Conservation (phyloP, 2,888 invertebrate species). For the Oasisia sp. region DNA sequence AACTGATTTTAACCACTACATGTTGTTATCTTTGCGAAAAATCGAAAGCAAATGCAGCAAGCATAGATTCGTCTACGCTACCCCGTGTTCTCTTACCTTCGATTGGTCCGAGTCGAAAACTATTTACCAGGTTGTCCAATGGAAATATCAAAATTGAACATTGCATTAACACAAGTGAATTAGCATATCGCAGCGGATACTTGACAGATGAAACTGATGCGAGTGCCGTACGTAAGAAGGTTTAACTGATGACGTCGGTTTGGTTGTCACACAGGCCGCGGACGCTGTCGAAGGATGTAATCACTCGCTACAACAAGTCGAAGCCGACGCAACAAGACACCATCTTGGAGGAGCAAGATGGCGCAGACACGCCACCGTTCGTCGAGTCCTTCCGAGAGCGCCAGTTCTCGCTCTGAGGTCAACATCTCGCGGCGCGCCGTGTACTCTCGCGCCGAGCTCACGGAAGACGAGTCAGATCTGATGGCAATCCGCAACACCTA, state of each 20-base stretch:
- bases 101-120: background rate
- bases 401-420: slow-evolving; percentile 22
- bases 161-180: background rate
- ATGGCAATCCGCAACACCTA: background rate
- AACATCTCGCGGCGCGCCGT: background rate
- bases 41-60: background rate
- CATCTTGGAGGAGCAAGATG: background rate
- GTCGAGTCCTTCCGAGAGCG: slow-evolving; percentile 21
- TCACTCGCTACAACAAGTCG: slow-evolving; percentile 21
- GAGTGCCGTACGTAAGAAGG: background rate
- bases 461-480: background rate
- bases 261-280: background rate
- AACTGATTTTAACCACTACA: background rate
- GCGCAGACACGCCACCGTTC: slow-evolving; percentile 20
- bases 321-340: slow-evolving; percentile 14
- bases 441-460: background rate
- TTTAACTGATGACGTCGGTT: background rate
- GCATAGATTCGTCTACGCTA: background rate
- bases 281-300: background rate
- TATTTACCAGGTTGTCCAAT: background rate
- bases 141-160: background rate
- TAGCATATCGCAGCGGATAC: background rate
- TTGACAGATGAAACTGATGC: background rate
- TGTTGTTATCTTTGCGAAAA: background rate
- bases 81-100: background rate